Evolutionary conservation across 2,888 invertebrate species (phyloP), one percentile per base, ranked within the genome.

Genomic region (Agrotis ipsilon): DNA sequence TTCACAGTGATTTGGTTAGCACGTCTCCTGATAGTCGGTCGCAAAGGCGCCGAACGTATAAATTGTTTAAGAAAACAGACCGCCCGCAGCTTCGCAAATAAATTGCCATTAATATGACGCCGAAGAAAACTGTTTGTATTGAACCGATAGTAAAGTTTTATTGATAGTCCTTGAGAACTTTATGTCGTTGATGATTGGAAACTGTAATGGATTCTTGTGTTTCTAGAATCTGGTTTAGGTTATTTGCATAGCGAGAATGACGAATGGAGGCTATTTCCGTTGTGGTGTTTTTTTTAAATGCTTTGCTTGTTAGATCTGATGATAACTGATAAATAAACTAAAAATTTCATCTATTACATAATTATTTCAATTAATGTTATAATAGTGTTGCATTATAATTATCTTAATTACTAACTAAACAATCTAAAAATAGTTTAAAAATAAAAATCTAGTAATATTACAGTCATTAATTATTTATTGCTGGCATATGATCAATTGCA

Each of bases 21-120:
- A 87, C 89, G 87, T 89, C 89, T 83, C 80, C 80, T 81, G 83
- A 89, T 88, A 88, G 82, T 83, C 77, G 80, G 80, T 86, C 79
- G 83, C 88, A 93, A 93, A 94, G 92, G 90, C 90, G 91, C 94
- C 93, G 93, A 87, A 80, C 88, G 78, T 90, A 94, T 95, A 94
- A 94, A 95, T 94, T 94, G 92, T 86, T 92, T 92, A 91, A 89
- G 90, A 88, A 92, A 92, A 90, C 86, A 83, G 94, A 93, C 94
- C 94, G 92, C 94, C 92, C 93, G 90, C 92, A 74, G 86, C 83
- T 68, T 87, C 82, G 80, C 82, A 85, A 77, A 83, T 82, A 73
- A 65, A 61, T 43, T 82, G 85, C 62, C 62, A 75, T 76, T 92
- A 91, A 92, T 92, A 92, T 90, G 88, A 68, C 80, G 87, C 89